Evolutionary conservation across 2,113 vertebrate species (phyloP).

Genomic region (Nestor notabilis): DNA sequence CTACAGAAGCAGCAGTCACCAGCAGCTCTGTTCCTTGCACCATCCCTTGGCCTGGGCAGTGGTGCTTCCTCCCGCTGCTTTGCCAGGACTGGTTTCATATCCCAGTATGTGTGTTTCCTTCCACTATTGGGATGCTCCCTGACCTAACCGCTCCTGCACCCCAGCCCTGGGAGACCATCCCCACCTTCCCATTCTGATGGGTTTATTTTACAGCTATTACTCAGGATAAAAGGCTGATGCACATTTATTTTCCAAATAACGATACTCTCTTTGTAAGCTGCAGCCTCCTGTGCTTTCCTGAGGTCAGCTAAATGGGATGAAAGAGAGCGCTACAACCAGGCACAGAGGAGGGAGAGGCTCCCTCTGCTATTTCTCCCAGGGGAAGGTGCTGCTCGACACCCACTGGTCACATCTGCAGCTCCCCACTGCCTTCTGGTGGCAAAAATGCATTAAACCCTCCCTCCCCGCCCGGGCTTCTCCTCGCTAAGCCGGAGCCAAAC

Average conservation of each 20-base stretch:
- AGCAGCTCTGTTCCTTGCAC: neutral
- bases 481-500: neutral
- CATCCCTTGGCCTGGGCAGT: neutral
- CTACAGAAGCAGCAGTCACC: neutral
- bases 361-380: neutral
- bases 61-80: neutral
- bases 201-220: neutral
- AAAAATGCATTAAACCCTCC: neutral
- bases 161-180: neutral
- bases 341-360: neutral
- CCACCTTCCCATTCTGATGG: neutral
- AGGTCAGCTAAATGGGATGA: neutral
- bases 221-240: neutral
- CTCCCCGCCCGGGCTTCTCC: neutral
- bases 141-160: neutral
- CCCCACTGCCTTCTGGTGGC: constrained; percentile 55
- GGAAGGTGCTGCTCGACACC: neutral
- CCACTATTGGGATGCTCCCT: neutral
- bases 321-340: accelerated
- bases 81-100: neutral
- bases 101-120: neutral
- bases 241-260: neutral
- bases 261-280: neutral
- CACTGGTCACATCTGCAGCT: neutral
- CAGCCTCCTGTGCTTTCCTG: neutral